phyloP scores from a whole-genome alignment of 2,888 invertebrate species.

The Luperina nickerlii region DNA sequence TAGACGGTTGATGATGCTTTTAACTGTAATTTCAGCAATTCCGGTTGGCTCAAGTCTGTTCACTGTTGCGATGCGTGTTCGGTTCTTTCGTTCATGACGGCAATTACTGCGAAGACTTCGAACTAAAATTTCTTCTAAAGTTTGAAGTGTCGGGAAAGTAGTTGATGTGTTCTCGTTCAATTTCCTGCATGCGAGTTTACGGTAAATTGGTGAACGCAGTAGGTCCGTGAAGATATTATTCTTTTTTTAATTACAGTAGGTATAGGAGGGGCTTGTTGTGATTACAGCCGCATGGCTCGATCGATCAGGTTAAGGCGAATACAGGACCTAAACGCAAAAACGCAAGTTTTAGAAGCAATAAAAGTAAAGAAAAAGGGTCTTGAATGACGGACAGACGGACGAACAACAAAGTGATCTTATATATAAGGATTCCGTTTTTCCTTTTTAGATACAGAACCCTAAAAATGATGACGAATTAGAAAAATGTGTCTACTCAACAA shows the following conservation, averaged over 20 bases:
- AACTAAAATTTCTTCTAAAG: conserved; percentile 33
- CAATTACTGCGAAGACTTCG: conserved; percentile 30
- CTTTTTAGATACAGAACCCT: too few species aligned
- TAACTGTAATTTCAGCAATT: conserved; percentile 81
- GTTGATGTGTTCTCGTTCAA: conserved; percentile 29
- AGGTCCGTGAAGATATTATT: neutral
- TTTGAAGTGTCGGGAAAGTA: conserved; percentile 32
- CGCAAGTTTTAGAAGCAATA: too few species aligned
- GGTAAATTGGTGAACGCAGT: neutral
- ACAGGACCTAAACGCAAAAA: too few species aligned
- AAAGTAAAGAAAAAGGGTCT: too few species aligned
- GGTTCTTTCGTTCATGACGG: conserved; percentile 68
- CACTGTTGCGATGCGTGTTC: conserved; percentile 64
- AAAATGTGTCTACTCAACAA: too few species aligned
- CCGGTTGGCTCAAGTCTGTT: conserved; percentile 71
- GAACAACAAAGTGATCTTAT: too few species aligned
- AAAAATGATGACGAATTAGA: too few species aligned
- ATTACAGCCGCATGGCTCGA: too few species aligned
- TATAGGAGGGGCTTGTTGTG: too few species aligned
- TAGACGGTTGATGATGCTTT: conserved; percentile 76
- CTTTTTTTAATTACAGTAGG: neutral
- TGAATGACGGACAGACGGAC: too few species aligned
- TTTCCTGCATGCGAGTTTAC: conserved; percentile 35
- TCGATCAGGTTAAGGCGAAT: too few species aligned
- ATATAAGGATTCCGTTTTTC: too few species aligned